phyloP scores from a whole-genome alignment of 2,797 vertebrate genomes.

The Arremon brunneinucha region DNA sequence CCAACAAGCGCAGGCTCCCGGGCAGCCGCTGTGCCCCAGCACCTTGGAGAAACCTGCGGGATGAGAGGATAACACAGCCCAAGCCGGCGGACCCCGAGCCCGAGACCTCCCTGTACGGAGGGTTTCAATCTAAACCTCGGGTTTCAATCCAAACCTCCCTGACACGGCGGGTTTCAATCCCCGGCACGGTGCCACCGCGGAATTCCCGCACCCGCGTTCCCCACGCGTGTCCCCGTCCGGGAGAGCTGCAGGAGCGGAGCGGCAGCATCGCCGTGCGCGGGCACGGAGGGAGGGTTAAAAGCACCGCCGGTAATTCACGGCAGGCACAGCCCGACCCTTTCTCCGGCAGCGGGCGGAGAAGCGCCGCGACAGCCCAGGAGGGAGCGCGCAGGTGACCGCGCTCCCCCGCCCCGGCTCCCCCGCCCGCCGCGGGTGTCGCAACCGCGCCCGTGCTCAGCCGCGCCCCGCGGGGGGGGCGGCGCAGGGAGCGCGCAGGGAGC shows the following conservation, averaged over 20 bases:
- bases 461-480: neutral
- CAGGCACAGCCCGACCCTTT: neutral
- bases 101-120: neutral
- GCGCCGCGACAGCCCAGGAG: neutral
- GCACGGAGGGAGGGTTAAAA: neutral
- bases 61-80: neutral
- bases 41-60: neutral
- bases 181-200: neutral
- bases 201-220: neutral
- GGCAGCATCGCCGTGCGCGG: neutral
- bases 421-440: conserved; percentile 33
- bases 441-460: conserved; percentile 35
- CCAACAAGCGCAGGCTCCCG: neutral
- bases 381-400: neutral
- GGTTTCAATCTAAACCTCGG: too few species aligned
- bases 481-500: neutral
- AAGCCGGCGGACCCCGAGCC: neutral
- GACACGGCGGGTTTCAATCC: neutral
- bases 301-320: rapidly evolving
- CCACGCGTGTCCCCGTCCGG: neutral
- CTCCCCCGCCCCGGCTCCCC: neutral
- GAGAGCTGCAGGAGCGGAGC: neutral
- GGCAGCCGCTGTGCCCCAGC: neutral
- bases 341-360: neutral
- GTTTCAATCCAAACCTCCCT: neutral